Evolutionary conservation across 2,888 invertebrate genomes (phyloP), one percentile per base, ranked within the genome.

Genomic region (Ischnus inquisitorius): DNA sequence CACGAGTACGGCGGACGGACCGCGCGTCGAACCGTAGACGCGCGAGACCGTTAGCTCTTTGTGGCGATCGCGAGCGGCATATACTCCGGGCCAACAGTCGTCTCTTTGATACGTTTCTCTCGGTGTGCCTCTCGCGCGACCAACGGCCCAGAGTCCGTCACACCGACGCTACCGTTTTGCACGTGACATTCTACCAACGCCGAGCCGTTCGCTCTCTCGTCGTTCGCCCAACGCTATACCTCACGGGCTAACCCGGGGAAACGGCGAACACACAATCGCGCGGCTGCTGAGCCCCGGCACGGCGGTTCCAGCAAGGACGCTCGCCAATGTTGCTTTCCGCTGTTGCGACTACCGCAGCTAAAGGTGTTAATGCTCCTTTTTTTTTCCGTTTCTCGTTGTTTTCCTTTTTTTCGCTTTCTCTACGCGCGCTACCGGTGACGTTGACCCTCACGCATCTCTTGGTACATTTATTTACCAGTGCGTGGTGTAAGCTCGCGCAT

Each of bases 101-200:
- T 69, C 88, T 90, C 90, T 90, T 91, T 90, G 90, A 86, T 86
- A 90, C 89, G 88, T 87, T 88, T 88, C 83, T 84, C 69, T 86
- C 84, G 83, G 82, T 19, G 62, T 12, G 62, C 60, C 48, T 39
- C 41, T n/a, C 25, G 67, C 60, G 67, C 60, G 74, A 82, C 72
- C 72, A 67, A 60, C 39, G 64, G 68, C 41, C 25, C 39, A 34
- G 68, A 72, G 28, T 39, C 46, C 51, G 64, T 74, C 78, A 54
- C 25, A 48, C 14, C 74, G 72, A 68, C 71, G 76, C 79, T 83
- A 76, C 79, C 48, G 76, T 87, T 87, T 87, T 85, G 82, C 82
- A 81, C 84, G 82, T 86, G 83, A 86, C 85, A 82, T 34, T 34
- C 76, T 68, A 76, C 46, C 46, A 76, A 43, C 76, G 65, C 1